Percentiles rank a stretch among this genome's conserved stretches.
Evolutionary conservation across 2,113 vertebrate genomes (phyloP).

Genomic region (Murina feae): DNA sequence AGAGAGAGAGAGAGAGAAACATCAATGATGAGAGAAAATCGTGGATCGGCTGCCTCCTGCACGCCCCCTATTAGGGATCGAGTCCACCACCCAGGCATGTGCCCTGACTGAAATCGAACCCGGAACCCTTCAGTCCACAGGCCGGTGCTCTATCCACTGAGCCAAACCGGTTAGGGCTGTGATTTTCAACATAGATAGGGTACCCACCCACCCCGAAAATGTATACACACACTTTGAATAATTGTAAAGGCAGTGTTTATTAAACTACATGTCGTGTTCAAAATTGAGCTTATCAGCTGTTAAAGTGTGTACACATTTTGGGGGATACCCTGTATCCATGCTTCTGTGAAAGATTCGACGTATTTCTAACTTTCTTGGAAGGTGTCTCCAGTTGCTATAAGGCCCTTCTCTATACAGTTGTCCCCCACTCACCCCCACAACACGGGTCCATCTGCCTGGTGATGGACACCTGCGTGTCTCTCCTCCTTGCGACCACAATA

Average conservation of each 20-base stretch:
- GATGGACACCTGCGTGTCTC: not conserved
- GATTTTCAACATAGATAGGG: too few species aligned
- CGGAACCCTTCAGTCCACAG: not conserved
- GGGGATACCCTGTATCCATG: too few species aligned
- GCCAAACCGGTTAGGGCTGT: not conserved
- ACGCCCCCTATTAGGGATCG: not conserved
- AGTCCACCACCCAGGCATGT: not conserved
- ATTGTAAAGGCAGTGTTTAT: too few species aligned
- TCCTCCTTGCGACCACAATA: not conserved
- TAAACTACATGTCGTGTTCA: too few species aligned
- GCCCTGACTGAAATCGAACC: not conserved
- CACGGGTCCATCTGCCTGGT: not conserved
- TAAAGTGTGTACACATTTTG: too few species aligned
- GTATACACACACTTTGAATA: too few species aligned
- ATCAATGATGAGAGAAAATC: not conserved
- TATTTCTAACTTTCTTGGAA: not conserved
- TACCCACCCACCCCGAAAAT: too few species aligned
- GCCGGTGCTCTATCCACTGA: not conserved
- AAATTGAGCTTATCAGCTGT: too few species aligned
- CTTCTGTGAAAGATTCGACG: too few species aligned
- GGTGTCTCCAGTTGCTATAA: accelerated
- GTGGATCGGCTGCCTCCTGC: not conserved
- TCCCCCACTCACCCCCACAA: accelerated
- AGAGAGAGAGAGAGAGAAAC: not conserved
- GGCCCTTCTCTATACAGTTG: accelerated